Conservation (phyloP, 1,140 invertebrate genomes). For the Eupristina koningsbergeri region DNA sequence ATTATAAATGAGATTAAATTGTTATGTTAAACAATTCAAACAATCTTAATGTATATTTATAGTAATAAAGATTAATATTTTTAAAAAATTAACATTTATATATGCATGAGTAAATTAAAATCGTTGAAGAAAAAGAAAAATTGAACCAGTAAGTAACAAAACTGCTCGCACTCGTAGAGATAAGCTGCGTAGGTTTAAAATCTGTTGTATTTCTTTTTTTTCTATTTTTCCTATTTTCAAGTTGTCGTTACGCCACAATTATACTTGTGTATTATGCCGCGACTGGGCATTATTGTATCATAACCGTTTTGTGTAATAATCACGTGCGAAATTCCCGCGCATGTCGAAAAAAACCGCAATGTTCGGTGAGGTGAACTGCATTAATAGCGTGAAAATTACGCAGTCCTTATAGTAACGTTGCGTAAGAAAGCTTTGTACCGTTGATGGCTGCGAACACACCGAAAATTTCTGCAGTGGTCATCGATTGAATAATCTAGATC, state of each 20-base stretch:
- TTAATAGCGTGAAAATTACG: conserved; percentile 32
- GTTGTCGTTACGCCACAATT: background rate
- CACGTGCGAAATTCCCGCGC: conserved; percentile 12
- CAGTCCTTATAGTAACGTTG: conserved; percentile 12
- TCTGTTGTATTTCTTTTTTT: background rate
- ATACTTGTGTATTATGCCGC: background rate
- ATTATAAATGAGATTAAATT: conserved; percentile 6
- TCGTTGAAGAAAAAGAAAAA: conserved; percentile 4
- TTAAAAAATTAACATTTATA: background rate
- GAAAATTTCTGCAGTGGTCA: background rate
- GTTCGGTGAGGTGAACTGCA: background rate
- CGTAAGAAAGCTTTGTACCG: conserved; percentile 12
- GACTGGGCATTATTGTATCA: conserved; percentile 1
- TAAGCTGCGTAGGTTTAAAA: background rate
- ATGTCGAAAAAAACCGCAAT: background rate
- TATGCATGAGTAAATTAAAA: background rate
- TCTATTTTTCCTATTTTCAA: conserved; percentile 17
- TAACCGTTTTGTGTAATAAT: conserved; percentile 26
- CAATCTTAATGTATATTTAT: background rate
- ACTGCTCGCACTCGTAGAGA: background rate
- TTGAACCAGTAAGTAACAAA: background rate
- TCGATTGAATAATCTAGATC: conserved; percentile 3
- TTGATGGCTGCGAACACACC: background rate
- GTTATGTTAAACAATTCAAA: background rate
- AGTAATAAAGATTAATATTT: conserved; percentile 17